These are phyloP conservation scores for Gortyna flavago DNA, from an alignment of 2,888 invertebrate species.

Conservation along the genomic window DNA sequence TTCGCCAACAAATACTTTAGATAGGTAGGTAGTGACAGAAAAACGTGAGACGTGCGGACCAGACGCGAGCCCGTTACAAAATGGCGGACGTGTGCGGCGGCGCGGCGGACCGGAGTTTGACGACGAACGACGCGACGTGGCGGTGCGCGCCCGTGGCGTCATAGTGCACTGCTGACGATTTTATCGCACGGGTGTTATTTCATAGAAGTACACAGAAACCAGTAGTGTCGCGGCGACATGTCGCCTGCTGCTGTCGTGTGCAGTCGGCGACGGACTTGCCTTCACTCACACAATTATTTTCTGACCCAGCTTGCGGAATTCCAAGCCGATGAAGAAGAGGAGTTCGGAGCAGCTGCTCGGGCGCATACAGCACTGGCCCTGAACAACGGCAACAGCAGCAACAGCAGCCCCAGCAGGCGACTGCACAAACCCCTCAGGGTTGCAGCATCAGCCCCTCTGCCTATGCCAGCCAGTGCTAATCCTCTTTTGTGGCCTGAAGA, in stretches of 20 bases:
- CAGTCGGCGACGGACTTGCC: too few relatives aligned
- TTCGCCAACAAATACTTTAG: neutral
- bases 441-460: slow-evolving; percentile 80
- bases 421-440: slow-evolving; percentile 72
- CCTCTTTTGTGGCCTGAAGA: slow-evolving; percentile 83
- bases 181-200: too few relatives aligned
- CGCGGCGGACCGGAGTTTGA: neutral
- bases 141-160: too few relatives aligned
- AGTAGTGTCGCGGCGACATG: too few relatives aligned
- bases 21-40: neutral
- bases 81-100: neutral
- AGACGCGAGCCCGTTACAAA: neutral
- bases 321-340: slow-evolving; percentile 85
- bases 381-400: slow-evolving; percentile 45
- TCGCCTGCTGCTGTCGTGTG: too few relatives aligned
- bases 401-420: slow-evolving; percentile 47
- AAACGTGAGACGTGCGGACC: neutral
- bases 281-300: neutral
- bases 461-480: slow-evolving; percentile 77
- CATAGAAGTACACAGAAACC: too few relatives aligned
- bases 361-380: slow-evolving; percentile 49
- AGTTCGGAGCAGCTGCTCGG: slow-evolving; percentile 76
- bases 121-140: too few relatives aligned
- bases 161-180: too few relatives aligned
- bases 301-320: slow-evolving; percentile 83